Base-by-base conservation (phyloP, 2,888 invertebrate genomes). In the Orthonychiurus folsomi region DNA sequence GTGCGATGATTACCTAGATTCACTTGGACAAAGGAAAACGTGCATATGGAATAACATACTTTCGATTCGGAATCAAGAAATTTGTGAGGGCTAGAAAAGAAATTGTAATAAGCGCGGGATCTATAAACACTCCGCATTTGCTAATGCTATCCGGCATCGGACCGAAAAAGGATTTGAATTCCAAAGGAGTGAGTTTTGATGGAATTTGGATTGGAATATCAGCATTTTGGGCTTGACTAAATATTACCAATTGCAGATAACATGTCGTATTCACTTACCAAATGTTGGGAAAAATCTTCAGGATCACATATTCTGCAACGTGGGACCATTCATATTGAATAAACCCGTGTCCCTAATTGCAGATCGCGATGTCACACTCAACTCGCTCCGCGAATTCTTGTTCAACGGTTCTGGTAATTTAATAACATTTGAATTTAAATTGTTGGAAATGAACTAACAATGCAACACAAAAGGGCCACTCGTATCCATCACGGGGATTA, bases 31-130 rank as follows among this genome's bases (percentile, higher is more conserved):
- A 63, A 50, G 63, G 66, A 59, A 63, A 66, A 61, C 56, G 57
- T 23, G 70, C 72, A 1, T 67, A 65, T 56, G 72, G 72, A n/a
- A 66, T 72, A 15, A 67, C 69, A 2, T 72, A 68, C 56, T 57
- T 63, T 1, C 60, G 67, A 5, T 68, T 70, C 54, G 70, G 69
- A 15, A 63, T 59, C 52, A 50, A 60, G 48, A 64, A 67, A 54
- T 68, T 66, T 63, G 70, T 64, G 1, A 50, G 63, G 25, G 68
- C 68, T 3, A 50, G 48, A n/a, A 63, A 65, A 27, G 71, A 71
- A 66, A 63, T 71, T 26, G 63, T 71, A 23, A 37, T 71, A 12
- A 65, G 66, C 28, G 66, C 67, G 15, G 68, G 68, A 18, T 66
- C 70, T 1, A 62, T 70, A 12, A 63, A 68, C 55, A 63, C 68